Evolutionary conservation across 2,888 invertebrate genomes (phyloP), one percentile per base, ranked within the genome.

Genomic region (Tortricodes alternella): DNA sequence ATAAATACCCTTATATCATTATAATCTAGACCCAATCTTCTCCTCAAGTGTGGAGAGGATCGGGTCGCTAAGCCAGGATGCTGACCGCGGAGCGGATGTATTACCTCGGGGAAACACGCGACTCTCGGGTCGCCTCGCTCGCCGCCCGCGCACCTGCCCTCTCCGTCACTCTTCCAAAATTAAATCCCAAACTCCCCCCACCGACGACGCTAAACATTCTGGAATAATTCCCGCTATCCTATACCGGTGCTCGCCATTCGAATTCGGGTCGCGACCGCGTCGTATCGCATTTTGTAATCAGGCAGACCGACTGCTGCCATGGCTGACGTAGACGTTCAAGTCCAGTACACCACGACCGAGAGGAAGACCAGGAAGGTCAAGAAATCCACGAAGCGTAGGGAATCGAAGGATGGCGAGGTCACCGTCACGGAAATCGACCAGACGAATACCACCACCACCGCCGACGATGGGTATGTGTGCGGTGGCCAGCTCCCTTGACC

Each of bases 361-460:
- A 94, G 96, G 83, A 96, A 96, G 88, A 97, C 97, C 92, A 95
- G 96, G 91, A 97, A 97, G 93, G 97, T 97, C 92, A 94, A 95
- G 71, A 94, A 94, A 80, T 94, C 95, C 78, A 94, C 95, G 74
- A 94, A 96, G 86, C 94, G 96, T 82, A 95, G 95, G 89, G 94
- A 93, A 80, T 93, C 93, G 64, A 94, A 94, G 82, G 94, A 94
- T 78, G 93, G 94, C 76, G 96, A 96, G 86, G 94, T 96, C 83
- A 94, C 95, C 89, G 95, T 96, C 88, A 95, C 95, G 73, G 96
- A 96, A 91, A 85, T 95, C 83, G 94, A 94, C 74, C 93, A 93
- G 87, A 92, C 93, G 83, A 92, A 89, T 85, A 91, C 88, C 71
- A 92, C 93, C 83, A 92, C 92, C 85, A 91, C 92, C 88, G 93